A percentile compares a stretch with the other conserved stretches of the same genome.
Conservation (phyloP, 2,797 vertebrate species). For the Pangasius krempfi region DNA sequence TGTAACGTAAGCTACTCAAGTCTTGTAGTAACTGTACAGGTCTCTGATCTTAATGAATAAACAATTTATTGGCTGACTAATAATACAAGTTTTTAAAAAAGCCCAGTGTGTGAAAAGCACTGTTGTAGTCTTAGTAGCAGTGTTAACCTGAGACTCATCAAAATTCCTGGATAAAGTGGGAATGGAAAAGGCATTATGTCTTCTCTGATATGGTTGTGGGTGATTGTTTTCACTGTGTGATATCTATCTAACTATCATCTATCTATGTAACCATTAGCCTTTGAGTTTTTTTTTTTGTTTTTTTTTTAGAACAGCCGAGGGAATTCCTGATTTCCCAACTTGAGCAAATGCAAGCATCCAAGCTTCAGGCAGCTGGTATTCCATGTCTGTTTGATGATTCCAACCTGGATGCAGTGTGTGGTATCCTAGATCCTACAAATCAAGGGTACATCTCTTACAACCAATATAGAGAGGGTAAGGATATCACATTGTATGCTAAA, state of each 20-base stretch:
- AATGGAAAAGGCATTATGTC: not conserved
- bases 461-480: conserved; percentile 73
- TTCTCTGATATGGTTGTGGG: not conserved
- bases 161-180: not conserved
- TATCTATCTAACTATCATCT: not conserved
- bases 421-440: conserved; percentile 70
- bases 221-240: not conserved
- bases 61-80: not conserved
- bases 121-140: not conserved
- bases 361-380: conserved; percentile 29
- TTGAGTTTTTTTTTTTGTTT: not conserved
- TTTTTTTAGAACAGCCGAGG: conserved; percentile 67
- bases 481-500: not conserved
- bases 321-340: conserved; percentile 73
- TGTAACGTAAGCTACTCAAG: not conserved
- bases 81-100: not conserved
- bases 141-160: not conserved
- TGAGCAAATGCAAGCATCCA: conserved; percentile 63
- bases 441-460: conserved; percentile 65
- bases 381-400: conserved; percentile 67
- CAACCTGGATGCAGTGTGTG: conserved; percentile 68
- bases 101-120: not conserved
- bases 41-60: not conserved
- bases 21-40: not conserved
- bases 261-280: not conserved